A percentile compares a stretch with the other conserved stretches of the same genome.
phyloP scores from a whole-genome alignment of 1,140 invertebrate genomes.

The Lordiphosa collinella region DNA sequence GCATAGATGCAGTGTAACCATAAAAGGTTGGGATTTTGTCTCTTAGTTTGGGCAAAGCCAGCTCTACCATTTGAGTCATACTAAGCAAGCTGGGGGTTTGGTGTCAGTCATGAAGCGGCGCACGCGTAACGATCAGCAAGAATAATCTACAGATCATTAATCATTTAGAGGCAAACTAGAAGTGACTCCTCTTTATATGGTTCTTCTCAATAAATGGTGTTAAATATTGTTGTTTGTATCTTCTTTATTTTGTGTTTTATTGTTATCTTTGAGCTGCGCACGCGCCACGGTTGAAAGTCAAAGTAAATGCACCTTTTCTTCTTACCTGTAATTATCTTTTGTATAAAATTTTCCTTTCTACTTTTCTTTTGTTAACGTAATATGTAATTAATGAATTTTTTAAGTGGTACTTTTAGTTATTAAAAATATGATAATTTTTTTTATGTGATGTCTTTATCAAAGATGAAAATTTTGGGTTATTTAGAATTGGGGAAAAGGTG shows the following conservation, averaged over 20 bases:
- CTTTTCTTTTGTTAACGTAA: constrained; percentile 19
- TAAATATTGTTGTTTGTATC: constrained; percentile 13
- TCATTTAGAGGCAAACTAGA: constrained; percentile 35
- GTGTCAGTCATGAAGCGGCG: constrained; percentile 30
- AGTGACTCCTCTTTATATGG: constrained; percentile 46
- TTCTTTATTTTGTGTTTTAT: constrained; percentile 8
- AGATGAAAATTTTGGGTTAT: constrained; percentile 24
- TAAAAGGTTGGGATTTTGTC: constrained; percentile 22
- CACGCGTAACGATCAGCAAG: constrained; percentile 3
- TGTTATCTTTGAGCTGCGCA: constrained; percentile 13
- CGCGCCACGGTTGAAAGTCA: constrained; percentile 19
- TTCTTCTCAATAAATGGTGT: constrained; percentile 42
- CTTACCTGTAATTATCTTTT: constrained; percentile 45
- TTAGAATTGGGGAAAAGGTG: constrained; percentile 21
- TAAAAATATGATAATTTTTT: constrained; percentile 52
- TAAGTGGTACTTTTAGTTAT: constrained; percentile 5
- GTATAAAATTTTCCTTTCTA: constrained; percentile 13
- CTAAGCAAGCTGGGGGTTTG: constrained; percentile 4
- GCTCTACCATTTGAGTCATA: constrained; percentile 46
- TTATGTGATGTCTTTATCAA: constrained; percentile 50
- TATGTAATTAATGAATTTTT: constrained; percentile 60
- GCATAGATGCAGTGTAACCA: constrained; percentile 29
- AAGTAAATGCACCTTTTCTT: constrained; percentile 39
- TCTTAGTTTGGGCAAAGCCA: constrained; percentile 38
- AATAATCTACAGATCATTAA: constrained; percentile 47